Conservation (phyloP, 2,113 vertebrate genomes). For the Rhinoderma darwinii region DNA sequence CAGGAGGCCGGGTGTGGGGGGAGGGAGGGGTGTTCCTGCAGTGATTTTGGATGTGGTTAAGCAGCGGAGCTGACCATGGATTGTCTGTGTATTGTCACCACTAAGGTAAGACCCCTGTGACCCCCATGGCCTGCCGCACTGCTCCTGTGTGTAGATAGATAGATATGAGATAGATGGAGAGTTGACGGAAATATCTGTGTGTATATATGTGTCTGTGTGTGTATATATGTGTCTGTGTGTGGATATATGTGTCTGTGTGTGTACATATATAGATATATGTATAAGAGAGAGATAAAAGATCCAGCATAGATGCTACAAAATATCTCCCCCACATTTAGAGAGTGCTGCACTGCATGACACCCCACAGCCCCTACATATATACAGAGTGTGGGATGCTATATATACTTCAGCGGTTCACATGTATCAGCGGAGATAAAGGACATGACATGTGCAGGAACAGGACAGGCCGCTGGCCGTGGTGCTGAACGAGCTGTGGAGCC, state of each 20-base stretch:
- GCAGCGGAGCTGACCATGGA: slow-evolving; percentile 47
- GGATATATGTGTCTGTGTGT: no score
- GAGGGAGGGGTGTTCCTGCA: slow-evolving; percentile 25
- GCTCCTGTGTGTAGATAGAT: not conserved
- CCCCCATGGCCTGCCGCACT: not conserved
- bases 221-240: not conserved
- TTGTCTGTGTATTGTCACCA: slow-evolving; percentile 52
- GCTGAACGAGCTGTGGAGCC: not conserved
- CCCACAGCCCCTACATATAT: no score
- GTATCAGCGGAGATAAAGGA: not conserved
- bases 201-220: not conserved
- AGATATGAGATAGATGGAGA: no score
- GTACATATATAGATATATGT: no score
- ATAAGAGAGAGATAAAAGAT: no score
- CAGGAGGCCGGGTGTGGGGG: slow-evolving; percentile 16
- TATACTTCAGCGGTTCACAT: no score
- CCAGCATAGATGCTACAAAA: no score
- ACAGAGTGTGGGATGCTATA: no score
- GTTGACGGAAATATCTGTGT: not conserved
- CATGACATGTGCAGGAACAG: not conserved
- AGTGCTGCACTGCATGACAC: no score
- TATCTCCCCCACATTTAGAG: no score
- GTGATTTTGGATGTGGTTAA: slow-evolving; percentile 35
- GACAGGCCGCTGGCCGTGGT: not conserved
- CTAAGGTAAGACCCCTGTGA: slow-evolving; percentile 38